These are phyloP conservation scores for Platypus cylindrus DNA, from an alignment of 2,888 invertebrate genomes.

Conservation along the genomic window DNA sequence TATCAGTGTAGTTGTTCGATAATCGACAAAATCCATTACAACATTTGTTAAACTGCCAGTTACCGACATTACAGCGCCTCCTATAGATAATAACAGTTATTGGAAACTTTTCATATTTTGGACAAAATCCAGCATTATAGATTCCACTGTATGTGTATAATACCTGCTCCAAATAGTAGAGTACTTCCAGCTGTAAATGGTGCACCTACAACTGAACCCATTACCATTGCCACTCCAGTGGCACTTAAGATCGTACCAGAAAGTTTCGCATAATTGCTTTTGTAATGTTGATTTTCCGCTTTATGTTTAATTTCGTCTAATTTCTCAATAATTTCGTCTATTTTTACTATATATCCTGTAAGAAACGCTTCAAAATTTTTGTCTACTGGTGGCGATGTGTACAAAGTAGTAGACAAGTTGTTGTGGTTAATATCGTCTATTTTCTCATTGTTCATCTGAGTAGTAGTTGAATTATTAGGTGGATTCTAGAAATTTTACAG, in stretches of 20 bases:
- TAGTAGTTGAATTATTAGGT: no score
- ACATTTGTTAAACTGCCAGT: slow-evolving; percentile 19
- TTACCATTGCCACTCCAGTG: slow-evolving; percentile 19
- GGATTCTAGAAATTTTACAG: no score
- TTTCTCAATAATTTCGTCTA: slow-evolving; percentile 16
- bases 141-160: background rate
- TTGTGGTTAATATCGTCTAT: no score
- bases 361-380: slow-evolving; percentile 15
- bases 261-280: slow-evolving; percentile 18
- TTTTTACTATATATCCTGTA: slow-evolving; percentile 16
- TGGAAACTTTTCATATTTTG: no score
- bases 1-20: slow-evolving; percentile 17
- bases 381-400: slow-evolving; percentile 6
- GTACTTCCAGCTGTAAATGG: slow-evolving; percentile 18
- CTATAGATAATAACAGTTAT: no score
- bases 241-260: slow-evolving; percentile 18
- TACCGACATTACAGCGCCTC: slow-evolving; percentile 21
- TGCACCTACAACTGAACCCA: slow-evolving; percentile 17
- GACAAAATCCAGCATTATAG: background rate
- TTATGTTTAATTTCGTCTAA: slow-evolving; percentile 15
- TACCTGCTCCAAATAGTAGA: slow-evolving; percentile 18
- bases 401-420: no score
- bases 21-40: slow-evolving; percentile 20
- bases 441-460: no score
- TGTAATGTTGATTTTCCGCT: slow-evolving; percentile 17